Percentiles rank a stretch among this genome's conserved stretches.
These are phyloP conservation scores for Lethrus apterus DNA, from an alignment of 1,140 invertebrate genomes.

Conservation along the genomic window DNA sequence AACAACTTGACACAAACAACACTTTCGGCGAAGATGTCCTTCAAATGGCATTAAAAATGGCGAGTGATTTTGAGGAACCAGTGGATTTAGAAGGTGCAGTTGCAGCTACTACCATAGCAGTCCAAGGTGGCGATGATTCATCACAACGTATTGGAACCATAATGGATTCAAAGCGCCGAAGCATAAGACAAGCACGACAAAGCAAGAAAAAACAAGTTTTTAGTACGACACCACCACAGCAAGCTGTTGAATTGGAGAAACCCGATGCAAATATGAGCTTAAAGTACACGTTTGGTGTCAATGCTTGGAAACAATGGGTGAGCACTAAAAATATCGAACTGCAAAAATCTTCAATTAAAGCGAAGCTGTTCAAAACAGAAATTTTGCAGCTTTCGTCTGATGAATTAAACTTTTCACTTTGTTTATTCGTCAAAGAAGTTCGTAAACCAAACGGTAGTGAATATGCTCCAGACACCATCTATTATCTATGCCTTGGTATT, in stretches of 20 bases:
- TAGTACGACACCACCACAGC: background rate
- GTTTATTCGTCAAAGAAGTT: slow-evolving; percentile 81
- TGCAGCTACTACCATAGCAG: slow-evolving; percentile 66
- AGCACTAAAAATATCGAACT: slow-evolving; percentile 77
- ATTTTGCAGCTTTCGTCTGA: slow-evolving; percentile 74
- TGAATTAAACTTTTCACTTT: slow-evolving; percentile 77
- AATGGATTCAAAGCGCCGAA: slow-evolving; percentile 7
- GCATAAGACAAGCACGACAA: slow-evolving; percentile 44
- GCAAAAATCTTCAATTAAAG: slow-evolving; percentile 63
- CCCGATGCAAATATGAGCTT: slow-evolving; percentile 77
- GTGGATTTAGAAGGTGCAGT: slow-evolving; percentile 69
- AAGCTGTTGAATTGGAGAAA: slow-evolving; percentile 54
- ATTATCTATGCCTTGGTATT: slow-evolving; percentile 79
- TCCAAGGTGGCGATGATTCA: slow-evolving; percentile 28
- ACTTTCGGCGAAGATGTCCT: slow-evolving; percentile 77
- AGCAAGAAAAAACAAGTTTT: slow-evolving; percentile 10
- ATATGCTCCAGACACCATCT: slow-evolving; percentile 83
- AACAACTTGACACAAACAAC: slow-evolving; percentile 53
- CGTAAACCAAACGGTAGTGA: slow-evolving; percentile 75
- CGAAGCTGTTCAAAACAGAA: slow-evolving; percentile 74
- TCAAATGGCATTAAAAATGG: slow-evolving; percentile 83
- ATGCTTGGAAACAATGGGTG: slow-evolving; percentile 80
- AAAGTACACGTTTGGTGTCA: slow-evolving; percentile 76
- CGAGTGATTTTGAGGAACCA: slow-evolving; percentile 69
- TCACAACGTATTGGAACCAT: slow-evolving; percentile 6